Base-by-base conservation (phyloP, 2,113 vertebrate species). In the Aldabrachelys gigantea region DNA sequence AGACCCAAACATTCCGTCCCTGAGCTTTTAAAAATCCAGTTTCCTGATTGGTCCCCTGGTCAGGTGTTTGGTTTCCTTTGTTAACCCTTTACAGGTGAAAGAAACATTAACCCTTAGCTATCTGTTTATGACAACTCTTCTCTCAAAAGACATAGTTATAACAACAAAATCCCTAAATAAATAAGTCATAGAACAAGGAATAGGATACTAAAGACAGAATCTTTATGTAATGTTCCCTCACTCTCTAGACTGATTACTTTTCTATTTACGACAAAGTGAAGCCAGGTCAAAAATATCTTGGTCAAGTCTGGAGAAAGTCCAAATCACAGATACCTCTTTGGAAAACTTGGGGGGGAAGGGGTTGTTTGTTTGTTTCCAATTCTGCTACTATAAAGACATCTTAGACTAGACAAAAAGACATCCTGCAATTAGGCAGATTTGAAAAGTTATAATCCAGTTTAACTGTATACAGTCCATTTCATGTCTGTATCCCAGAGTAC, bases 301-400 rank as follows among this genome's bases (percentile, higher is more conserved):
- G 72, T 1, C 54, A 19, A 22, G 1, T 82, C 25, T 57, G 90
- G 82, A 89, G 24, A n/a, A 85, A 91, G 52, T 9, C 7, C 50
- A 11, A n/a, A 53, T 0, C 44, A 2, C 17, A 69, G 17, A n/a
- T 17, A 21, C 4, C 8, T 38, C 6, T 93, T 89, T 82, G 83
- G 72, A 85, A 91, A 85, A 82, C 0, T 10, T 2, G 0, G 29
- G 7, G 7, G 2, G 0, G 54, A 19, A 6, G 54, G 10, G 50
- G 57, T 22, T 53, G 12, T 35, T n/a, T 38, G 35, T 69, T 6
- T 5, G 5, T 47, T 5, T 4, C 1, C 8, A 3, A 9, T 87
- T 89, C 91, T 89, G 29, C 57, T 12, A 8, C 1, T 84, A 4
- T 1, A 11, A 53, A 44, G 35, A 82, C 87, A 87, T 85, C 38